Conservation (phyloP, 2,888 invertebrate species). For the Caenorhabditis sp. region DNA sequence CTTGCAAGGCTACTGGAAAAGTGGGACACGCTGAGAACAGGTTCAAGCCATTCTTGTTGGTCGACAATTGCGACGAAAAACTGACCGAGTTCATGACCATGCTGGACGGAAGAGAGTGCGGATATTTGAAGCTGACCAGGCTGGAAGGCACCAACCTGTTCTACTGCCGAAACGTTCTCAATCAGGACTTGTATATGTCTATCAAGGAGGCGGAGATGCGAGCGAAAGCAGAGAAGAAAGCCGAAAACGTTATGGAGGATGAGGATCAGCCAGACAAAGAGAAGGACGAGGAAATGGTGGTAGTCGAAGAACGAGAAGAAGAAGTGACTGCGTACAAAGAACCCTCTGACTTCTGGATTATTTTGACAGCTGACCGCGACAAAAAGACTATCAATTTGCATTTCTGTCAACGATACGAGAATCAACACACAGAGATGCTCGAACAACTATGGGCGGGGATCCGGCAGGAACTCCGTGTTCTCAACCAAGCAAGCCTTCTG, state of each 20-base stretch:
- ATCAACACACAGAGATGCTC: slow-evolving; percentile 33
- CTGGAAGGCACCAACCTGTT: slow-evolving; percentile 6
- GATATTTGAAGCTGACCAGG: slow-evolving; percentile 17
- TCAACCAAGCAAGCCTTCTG: slow-evolving; percentile 69
- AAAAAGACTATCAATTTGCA: slow-evolving; percentile 36
- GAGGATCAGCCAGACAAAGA: neutral
- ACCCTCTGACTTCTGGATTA: slow-evolving; percentile 74
- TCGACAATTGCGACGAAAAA: neutral
- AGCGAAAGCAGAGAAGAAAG: neutral
- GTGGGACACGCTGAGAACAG: slow-evolving; percentile 27
- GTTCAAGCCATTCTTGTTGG: slow-evolving; percentile 27
- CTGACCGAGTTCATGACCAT: slow-evolving; percentile 6
- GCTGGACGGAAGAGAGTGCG: slow-evolving; percentile 7
- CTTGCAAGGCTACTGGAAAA: slow-evolving; percentile 14
- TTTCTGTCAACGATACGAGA: slow-evolving; percentile 62
- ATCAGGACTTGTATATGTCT: slow-evolving; percentile 5
- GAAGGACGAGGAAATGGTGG: neutral
- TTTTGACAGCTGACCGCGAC: slow-evolving; percentile 58
- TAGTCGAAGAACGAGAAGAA: neutral
- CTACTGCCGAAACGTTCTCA: slow-evolving; percentile 24
- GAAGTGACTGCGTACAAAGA: neutral
- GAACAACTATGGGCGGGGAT: slow-evolving; percentile 37
- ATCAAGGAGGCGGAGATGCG: neutral
- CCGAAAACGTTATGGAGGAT: neutral
- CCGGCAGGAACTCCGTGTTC: slow-evolving; percentile 47